Percentiles rank a stretch among this genome's conserved stretches.
phyloP scores from a whole-genome alignment of 2,113 vertebrate species.

The Carlito syrichta region DNA sequence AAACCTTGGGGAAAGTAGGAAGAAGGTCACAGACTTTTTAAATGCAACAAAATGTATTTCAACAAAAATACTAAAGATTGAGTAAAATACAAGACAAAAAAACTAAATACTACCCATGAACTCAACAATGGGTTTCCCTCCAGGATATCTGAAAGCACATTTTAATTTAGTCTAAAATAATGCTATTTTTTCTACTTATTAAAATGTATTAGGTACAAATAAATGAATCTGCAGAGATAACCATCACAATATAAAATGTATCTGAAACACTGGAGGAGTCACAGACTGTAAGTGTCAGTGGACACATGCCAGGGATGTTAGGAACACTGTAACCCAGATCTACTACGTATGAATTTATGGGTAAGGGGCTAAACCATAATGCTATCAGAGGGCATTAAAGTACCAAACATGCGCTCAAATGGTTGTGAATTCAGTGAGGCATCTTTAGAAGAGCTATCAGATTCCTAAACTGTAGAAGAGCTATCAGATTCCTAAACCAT shows the following conservation, averaged over 20 bases:
- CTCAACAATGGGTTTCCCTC: background rate
- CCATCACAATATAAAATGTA: background rate
- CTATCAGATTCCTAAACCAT: background rate
- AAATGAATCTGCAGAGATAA: background rate
- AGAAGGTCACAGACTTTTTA: background rate
- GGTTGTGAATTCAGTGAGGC: background rate
- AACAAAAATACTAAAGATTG: background rate
- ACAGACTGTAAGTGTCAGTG: background rate
- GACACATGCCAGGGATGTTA: background rate
- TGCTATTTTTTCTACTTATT: background rate
- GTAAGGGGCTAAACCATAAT: background rate
- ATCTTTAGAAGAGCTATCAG: background rate
- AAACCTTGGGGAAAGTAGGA: background rate
- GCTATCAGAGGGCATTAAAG: background rate
- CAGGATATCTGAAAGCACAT: background rate
- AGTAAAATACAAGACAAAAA: background rate
- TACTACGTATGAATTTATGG: background rate
- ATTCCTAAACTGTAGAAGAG: background rate
- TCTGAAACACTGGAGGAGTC: background rate
- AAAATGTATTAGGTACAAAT: background rate
- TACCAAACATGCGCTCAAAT: background rate
- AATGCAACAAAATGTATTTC: background rate
- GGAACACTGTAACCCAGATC: background rate
- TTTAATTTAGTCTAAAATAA: constrained; percentile 34
- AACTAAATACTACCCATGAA: background rate